Base-by-base conservation (phyloP, 2,888 invertebrate genomes). In the Cybosia mesomella region DNA sequence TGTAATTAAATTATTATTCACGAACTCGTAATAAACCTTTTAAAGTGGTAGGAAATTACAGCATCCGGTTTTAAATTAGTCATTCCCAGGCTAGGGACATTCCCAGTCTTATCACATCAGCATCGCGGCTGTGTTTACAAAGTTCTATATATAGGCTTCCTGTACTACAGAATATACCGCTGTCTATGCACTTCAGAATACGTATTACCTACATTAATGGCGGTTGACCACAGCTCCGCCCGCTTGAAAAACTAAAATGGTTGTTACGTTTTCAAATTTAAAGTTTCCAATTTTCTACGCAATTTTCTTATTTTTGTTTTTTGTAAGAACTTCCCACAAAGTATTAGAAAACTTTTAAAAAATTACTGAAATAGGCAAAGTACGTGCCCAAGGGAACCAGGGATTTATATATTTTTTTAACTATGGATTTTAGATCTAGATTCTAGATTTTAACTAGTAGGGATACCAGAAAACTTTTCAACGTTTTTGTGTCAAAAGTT, bases 11-110 rank as follows among this genome's bases (percentile, higher is more conserved):
- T 43, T 43, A 49, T 49, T 49, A 49, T 49, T n/a, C 49, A 49
- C 2, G n/a, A n/a, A 49, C 8, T 8, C n/a, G 5, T 7, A 49
- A 49, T 49, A n/a, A n/a, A 8, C 49, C 18, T 49, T n/a, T n/a
- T 49, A 49, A 49, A 49, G 49, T n/a, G 1, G n/a, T 49, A 49
- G 49, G 43, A 18, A 49, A 49, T 49, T n/a, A n/a, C 49, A 49
- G 49, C 49, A 49, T 49, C 49, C n/a, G n/a, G 49, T n/a, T 49
- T 49, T n/a, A n/a, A n/a, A n/a, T 43, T 43, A 43, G 43, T 43
- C 43, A 43, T 49, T 18, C 4, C 4, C 39, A 39, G 13, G 7
- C 49, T 9, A 9, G 49, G 49, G 49, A n/a, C n/a, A 49, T 18
- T 18, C 49, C 49, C 49, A 1, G 49, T 49, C n/a, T 49, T 49